phyloP scores from a whole-genome alignment of 2,888 invertebrate genomes.

The Spodoptera exigua region DNA sequence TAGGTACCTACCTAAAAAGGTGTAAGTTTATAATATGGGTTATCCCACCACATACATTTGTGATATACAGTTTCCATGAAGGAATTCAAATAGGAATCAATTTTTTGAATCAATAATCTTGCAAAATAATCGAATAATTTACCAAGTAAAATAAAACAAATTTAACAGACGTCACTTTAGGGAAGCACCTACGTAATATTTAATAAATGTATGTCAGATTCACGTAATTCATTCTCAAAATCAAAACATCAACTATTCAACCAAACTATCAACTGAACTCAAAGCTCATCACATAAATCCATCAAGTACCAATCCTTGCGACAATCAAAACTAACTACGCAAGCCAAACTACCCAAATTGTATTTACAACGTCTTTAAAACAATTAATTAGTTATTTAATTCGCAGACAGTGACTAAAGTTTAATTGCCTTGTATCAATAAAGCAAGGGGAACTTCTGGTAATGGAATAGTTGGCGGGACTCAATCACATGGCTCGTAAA shows the following conservation, averaged over 20 bases:
- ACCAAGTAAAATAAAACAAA: no score
- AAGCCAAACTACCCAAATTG: slow-evolving; percentile 37
- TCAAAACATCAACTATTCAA: slow-evolving; percentile 1
- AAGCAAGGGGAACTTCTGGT: slow-evolving; percentile 55
- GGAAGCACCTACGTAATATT: no score
- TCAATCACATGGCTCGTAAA: slow-evolving; percentile 80
- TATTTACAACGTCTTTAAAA: slow-evolving; percentile 53
- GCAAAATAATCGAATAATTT: no score
- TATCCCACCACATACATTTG: no score
- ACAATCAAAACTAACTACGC: slow-evolving; percentile 21
- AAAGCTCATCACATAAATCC: slow-evolving; percentile 28
- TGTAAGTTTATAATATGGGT: no score
- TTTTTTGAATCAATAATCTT: no score
- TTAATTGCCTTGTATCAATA: slow-evolving; percentile 61
- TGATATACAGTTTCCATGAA: no score
- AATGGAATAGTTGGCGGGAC: slow-evolving; percentile 66
- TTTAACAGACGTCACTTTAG: no score
- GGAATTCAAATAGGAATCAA: no score
- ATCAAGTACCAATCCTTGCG: slow-evolving; percentile 2
- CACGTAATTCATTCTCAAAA: slow-evolving; percentile 1
- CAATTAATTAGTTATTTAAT: slow-evolving; percentile 58
- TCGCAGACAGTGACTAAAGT: slow-evolving; percentile 42
- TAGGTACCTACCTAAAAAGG: no score
- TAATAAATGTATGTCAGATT: no score
- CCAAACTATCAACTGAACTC: slow-evolving; percentile 12